Evolutionary conservation across 1,140 invertebrate genomes (phyloP).

Genomic region (Trichonephila clavipes): DNA sequence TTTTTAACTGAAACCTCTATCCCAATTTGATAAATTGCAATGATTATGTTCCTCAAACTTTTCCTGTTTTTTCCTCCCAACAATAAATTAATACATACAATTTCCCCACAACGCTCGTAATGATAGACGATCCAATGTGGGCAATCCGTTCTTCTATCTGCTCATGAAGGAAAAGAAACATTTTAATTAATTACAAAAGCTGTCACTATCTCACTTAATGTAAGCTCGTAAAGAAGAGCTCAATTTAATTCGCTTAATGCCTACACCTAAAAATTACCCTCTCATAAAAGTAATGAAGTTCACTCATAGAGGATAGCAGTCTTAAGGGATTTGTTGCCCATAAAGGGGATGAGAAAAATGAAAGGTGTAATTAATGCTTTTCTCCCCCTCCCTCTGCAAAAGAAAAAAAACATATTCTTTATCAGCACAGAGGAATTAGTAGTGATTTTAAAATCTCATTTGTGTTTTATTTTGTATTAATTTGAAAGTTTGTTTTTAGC

Average conservation of each 20-base stretch:
- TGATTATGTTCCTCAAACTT: background rate
- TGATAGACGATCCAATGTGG: background rate
- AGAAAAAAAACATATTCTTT: background rate
- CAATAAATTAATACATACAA: background rate
- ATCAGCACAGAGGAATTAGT: background rate
- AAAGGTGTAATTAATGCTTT: background rate
- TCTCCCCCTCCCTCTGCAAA: background rate
- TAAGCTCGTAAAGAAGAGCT: slow-evolving; percentile 33
- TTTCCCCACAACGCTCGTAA: background rate
- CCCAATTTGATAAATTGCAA: background rate
- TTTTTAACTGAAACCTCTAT: too few relatives aligned
- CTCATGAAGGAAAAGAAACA: background rate
- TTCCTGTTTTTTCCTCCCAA: background rate
- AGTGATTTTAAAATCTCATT: background rate
- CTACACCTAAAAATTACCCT: slow-evolving; percentile 59
- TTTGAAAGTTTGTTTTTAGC: background rate
- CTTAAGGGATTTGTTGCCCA: slow-evolving; percentile 32
- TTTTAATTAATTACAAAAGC: slow-evolving; percentile 51
- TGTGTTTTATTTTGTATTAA: background rate
- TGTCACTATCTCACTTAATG: slow-evolving; percentile 56
- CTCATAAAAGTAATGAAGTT: slow-evolving; percentile 60
- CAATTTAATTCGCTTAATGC: slow-evolving; percentile 54
- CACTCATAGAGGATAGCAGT: background rate
- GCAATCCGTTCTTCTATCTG: background rate
- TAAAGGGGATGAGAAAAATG: slow-evolving; percentile 1